Evolutionary conservation across 2,113 vertebrate genomes (phyloP), one percentile per base, ranked within the genome.

Genomic region (Phalacrocorax aristotelis): DNA sequence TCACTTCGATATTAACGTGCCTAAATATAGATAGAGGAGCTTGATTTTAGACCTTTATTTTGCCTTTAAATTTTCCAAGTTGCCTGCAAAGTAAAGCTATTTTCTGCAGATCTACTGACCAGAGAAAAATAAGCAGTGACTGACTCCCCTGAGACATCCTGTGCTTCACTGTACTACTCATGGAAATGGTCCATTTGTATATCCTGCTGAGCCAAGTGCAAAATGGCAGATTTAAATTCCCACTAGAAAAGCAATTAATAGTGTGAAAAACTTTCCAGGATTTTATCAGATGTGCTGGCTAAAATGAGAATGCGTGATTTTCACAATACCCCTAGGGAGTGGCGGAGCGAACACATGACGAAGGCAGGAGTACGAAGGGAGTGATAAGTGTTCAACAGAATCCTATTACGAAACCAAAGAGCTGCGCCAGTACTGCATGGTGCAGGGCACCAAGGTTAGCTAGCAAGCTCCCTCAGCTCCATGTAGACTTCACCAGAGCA

Each of bases 161-260:
- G 7, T 12, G 36, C 17, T 83, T 93, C 54, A 49, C 36, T 48
- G 12, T 54, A 44, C 10, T 51, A 20, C 49, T 65, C 22, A 52
- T n/a, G 42, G 42, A 88, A 93, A 80, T 0, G 1, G 34, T 81
- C 29, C 40, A 61, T 66, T 66, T 60, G 13, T 38, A 51, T 27
- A 82, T 32, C 34, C 61, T 42, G 51, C 64, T 83, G 36, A 91
- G 76, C 21, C 51, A 91, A 85, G 62, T 70, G 29, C n/a, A 76
- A 96, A 96, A 60, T 15, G 57, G n/a, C 57, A 38, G 46, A 93
- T 76, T 86, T 72, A 74, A 96, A 91, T 74, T 86, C 68, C 83
- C 78, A 68, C 40, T 75, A 69, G 64, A 94, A 85, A 85, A 80
- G 30, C n/a, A 90, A 92, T 82, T 89, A 93, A 51, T 61, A 86